These are phyloP conservation scores for Salmo trutta DNA, from an alignment of 2,797 vertebrate genomes.

Conservation along the genomic window DNA sequence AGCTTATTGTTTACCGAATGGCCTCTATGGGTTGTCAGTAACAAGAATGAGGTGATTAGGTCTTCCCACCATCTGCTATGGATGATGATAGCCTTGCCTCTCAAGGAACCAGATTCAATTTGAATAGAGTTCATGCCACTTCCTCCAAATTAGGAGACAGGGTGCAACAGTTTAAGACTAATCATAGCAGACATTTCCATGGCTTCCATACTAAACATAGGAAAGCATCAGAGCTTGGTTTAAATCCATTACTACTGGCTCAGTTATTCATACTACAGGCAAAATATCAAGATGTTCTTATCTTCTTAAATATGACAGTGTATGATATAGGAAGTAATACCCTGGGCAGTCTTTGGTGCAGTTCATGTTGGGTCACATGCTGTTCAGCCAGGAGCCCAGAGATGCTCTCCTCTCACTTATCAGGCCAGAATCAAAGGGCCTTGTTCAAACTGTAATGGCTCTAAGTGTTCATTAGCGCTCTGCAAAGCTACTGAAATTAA, in stretches of 20 bases:
- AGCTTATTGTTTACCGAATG: slow-evolving; percentile 41
- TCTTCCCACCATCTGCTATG: slow-evolving; percentile 75
- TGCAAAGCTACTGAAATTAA: slow-evolving; percentile 49
- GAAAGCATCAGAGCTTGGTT: neutral
- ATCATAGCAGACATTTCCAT: slow-evolving; percentile 20
- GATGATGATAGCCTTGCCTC: slow-evolving; percentile 77
- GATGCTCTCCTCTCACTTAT: slow-evolving; percentile 42
- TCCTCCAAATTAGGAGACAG: slow-evolving; percentile 36
- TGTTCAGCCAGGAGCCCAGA: slow-evolving; percentile 16
- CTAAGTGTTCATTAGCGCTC: slow-evolving; percentile 65
- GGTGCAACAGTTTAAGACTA: slow-evolving; percentile 25
- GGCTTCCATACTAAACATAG: neutral
- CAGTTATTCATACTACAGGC: slow-evolving; percentile 15
- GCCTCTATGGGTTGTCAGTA: slow-evolving; percentile 46
- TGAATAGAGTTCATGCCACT: slow-evolving; percentile 80
- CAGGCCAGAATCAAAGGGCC: slow-evolving; percentile 35
- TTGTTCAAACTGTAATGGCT: slow-evolving; percentile 57
- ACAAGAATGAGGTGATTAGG: slow-evolving; percentile 46
- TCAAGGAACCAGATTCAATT: slow-evolving; percentile 84
- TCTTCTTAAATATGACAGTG: neutral
- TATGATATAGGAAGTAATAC: neutral
- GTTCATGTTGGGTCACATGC: slow-evolving; percentile 26
- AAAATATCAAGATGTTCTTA: slow-evolving; percentile 1
- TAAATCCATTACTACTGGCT: slow-evolving; percentile 59
- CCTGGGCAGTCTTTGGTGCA: neutral